Conservation (phyloP, 2,113 vertebrate species). For the Bambusicola thoracicus region DNA sequence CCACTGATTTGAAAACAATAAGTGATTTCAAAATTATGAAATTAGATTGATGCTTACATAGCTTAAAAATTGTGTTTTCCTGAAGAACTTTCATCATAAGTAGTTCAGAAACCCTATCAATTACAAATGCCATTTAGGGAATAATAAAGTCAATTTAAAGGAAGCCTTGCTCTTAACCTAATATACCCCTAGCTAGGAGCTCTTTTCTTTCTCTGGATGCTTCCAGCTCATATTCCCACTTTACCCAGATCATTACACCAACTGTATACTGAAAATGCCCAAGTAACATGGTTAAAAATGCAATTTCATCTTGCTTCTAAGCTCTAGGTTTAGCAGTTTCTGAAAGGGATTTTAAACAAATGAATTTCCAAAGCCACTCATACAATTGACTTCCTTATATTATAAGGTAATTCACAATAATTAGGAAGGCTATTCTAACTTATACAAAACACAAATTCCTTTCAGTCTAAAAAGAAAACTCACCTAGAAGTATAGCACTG, state of each 20-base stretch:
- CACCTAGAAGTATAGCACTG: neutral
- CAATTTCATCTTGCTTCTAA: neutral
- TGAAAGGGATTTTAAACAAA: neutral
- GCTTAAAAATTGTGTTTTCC: neutral
- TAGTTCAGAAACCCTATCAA: neutral
- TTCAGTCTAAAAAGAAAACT: neutral
- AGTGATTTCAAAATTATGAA: neutral
- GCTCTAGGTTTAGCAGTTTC: neutral
- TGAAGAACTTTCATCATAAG: neutral
- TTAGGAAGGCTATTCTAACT: neutral
- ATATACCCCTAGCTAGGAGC: neutral
- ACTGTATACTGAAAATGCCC: neutral
- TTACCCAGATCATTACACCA: neutral
- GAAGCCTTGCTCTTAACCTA: neutral
- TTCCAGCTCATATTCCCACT: neutral
- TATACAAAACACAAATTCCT: neutral
- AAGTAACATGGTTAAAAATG: neutral
- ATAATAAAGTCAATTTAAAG: neutral
- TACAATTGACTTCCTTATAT: neutral
- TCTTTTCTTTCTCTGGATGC: neutral
- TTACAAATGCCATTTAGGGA: neutral
- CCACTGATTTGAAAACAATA: neutral
- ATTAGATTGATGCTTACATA: neutral
- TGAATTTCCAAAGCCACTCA: neutral
- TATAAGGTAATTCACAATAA: neutral